Percentiles rank a stretch among this genome's conserved stretches.
Conservation (phyloP, 2,888 invertebrate genomes). For the Aromia moschata region DNA sequence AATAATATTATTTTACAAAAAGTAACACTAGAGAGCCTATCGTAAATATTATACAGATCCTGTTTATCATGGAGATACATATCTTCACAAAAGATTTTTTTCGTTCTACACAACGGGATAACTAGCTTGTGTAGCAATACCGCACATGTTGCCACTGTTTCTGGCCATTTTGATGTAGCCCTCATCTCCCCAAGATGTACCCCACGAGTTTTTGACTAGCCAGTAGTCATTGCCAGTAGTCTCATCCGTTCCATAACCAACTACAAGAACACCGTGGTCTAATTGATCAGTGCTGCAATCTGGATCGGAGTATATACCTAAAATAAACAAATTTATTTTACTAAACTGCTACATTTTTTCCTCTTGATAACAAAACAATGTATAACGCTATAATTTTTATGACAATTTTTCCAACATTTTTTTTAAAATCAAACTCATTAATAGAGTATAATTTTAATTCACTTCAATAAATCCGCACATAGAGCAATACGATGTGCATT, state of each 20-base stretch:
- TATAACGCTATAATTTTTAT: no score
- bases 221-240: constrained; percentile 83
- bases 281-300: constrained; percentile 75
- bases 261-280: constrained; percentile 87
- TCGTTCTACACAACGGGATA: constrained; percentile 90
- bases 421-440: background rate
- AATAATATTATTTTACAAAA: background rate
- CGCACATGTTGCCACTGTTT: constrained; percentile 85
- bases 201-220: constrained; percentile 91
- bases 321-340: no score
- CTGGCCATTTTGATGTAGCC: constrained; percentile 92
- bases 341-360: no score
- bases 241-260: constrained; percentile 82
- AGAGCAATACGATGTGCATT: no score
- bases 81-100: no score
- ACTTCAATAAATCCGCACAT: constrained; percentile 38
- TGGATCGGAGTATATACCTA: constrained; percentile 69
- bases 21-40: constrained; percentile 3
- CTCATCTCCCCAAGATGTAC: constrained; percentile 79
- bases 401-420: no score
- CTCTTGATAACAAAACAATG: no score
- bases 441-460: background rate
- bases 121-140: constrained; percentile 83
- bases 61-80: background rate
- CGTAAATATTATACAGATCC: background rate